Evolutionary conservation across 2,797 vertebrate genomes (phyloP), one percentile per base, ranked within the genome.

Genomic region (Tachyglossus aculeatus): DNA sequence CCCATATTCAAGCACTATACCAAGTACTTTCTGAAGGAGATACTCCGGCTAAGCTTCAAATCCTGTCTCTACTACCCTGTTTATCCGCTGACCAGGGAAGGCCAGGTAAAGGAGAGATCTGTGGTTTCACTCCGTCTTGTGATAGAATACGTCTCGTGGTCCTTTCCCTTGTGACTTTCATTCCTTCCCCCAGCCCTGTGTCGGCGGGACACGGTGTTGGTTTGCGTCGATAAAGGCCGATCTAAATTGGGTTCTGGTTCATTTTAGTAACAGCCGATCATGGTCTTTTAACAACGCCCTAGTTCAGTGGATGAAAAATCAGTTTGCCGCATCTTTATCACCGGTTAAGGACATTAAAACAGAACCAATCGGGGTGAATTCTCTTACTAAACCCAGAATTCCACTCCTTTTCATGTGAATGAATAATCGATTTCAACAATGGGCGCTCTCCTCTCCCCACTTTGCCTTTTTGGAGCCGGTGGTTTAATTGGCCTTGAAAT

Each of bases 21-120:
- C 68, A 95, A 82, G 57, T 92, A 95, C 84, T 89, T 98, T 67
- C 90, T 99, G 5, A 96, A 95, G 78, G 97, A 99, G 78, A 93
- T 91, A 8, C 94, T 99, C 53, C 93, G 97, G 8, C 86, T 96
- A 66, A 85, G 94, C n/a, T 89, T 88, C 83, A 96, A 93, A 54
- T 94, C 96, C 82, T 96, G 91, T 77, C 92, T 99, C 36, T 95
- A 97, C 86, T 95, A 93, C 72, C 87, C 91, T 18, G 5, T 94
- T 74, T 95, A 96, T 85, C 91, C 94, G 1, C 74, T 82, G 4
- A 7, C 58, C 21, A 33, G 40, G 68, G 73, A 84, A 34, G 84
- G 81, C 53, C 82, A 95, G 95, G 98, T 98, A 91, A 86, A 85
- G 71, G 77, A 9, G 68, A 21, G 18, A 13, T 7, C 6, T 63